Evolutionary conservation across 2,113 vertebrate species (phyloP).

Genomic region (Ginglymostoma cirratum): DNA sequence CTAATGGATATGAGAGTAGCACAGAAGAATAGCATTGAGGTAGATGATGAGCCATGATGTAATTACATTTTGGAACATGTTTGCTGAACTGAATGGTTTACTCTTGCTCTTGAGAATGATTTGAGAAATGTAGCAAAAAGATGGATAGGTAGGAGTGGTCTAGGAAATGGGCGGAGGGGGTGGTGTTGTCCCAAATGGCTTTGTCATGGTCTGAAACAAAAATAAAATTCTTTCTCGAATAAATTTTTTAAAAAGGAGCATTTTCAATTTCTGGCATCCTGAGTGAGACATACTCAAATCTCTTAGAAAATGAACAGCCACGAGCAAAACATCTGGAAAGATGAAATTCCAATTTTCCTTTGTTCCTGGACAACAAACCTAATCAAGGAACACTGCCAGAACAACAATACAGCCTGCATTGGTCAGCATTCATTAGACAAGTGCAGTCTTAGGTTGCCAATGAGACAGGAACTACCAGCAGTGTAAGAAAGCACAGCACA

Average conservation of each 20-base stretch:
- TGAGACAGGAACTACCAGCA: background rate
- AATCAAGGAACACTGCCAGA: background rate
- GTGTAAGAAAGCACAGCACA: background rate
- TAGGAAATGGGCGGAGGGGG: background rate
- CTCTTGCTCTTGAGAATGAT: background rate
- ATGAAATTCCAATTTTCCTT: background rate
- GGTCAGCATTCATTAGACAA: background rate
- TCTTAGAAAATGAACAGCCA: background rate
- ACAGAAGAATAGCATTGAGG: too few species aligned
- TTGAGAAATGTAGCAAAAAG: background rate
- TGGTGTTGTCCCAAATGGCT: background rate
- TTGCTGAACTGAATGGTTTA: too few species aligned
- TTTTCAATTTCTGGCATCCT: background rate
- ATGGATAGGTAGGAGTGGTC: background rate
- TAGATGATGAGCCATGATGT: too few species aligned
- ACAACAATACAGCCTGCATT: background rate
- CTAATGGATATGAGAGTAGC: too few species aligned
- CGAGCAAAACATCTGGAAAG: background rate
- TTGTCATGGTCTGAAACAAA: background rate
- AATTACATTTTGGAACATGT: too few species aligned
- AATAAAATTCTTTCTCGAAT: background rate
- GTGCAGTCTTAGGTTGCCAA: background rate
- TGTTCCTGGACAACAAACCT: background rate
- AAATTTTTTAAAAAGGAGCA: background rate
- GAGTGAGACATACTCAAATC: background rate